Conservation (phyloP, 2,888 invertebrate species). For the Ctenicera cuprea region DNA sequence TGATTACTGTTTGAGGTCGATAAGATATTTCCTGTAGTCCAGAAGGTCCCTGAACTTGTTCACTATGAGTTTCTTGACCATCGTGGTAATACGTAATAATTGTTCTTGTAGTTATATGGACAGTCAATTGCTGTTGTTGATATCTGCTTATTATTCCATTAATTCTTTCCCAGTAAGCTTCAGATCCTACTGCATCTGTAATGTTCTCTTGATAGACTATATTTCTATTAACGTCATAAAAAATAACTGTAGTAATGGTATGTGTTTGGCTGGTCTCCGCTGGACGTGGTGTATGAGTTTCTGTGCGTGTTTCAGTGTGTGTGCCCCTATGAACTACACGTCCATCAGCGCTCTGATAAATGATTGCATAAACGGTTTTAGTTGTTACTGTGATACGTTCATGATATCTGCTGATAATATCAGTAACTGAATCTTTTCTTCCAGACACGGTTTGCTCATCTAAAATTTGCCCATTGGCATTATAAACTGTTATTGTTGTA, state of each 20-base stretch:
- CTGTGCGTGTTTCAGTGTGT: conserved; percentile 4
- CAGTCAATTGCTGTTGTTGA: conserved; percentile 12
- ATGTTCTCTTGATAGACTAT: conserved; percentile 31
- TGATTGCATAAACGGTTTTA: conserved; percentile 12
- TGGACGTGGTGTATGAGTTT: conserved; percentile 7
- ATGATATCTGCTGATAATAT: conserved; percentile 17
- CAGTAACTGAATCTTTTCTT: conserved; percentile 14
- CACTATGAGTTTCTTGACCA: conserved; percentile 30
- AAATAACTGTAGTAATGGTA: conserved; percentile 28
- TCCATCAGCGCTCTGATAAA: conserved; percentile 1
- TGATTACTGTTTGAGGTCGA: conserved; percentile 12
- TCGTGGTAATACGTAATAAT: conserved; percentile 29
- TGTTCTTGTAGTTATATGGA: conserved; percentile 20
- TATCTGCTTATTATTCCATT: conserved; percentile 29
- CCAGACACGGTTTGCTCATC: conserved; percentile 10
- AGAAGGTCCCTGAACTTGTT: background rate
- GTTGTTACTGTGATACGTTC: conserved; percentile 26
- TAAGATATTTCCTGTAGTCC: conserved; percentile 11
- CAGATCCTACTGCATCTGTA: conserved; percentile 10
- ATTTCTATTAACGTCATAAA: conserved; percentile 26
- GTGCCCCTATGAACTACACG: conserved; percentile 23
- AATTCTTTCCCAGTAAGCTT: conserved; percentile 42
- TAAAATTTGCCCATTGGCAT: background rate
- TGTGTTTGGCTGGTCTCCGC: conserved; percentile 1
- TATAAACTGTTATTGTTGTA: conserved; percentile 22